Evolutionary conservation across 2,113 vertebrate species (phyloP), one percentile per base, ranked within the genome.

Genomic region (Hepsetus odoe): DNA sequence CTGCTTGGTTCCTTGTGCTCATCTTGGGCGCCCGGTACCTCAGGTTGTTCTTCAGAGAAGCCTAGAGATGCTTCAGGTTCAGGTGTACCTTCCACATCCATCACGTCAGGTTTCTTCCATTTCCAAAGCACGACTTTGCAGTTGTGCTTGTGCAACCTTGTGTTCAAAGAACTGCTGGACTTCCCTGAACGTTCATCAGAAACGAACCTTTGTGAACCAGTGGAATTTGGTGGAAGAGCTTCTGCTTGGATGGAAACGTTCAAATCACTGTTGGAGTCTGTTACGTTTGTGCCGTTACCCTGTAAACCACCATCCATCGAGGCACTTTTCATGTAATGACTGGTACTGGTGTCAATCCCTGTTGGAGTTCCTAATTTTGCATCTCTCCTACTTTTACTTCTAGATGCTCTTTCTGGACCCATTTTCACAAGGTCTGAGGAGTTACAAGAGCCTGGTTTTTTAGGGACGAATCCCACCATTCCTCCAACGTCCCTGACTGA

Each of bases 121-220:
- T 10, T 38, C 32, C 61, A 3, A 32, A 18, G 32, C 13, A 12
- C 13, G 1, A 8, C 11, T 14, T 67, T 22, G 10, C 5, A 18
- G n/a, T n/a, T n/a, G 71, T 55, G 67, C 30, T 74, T 32, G 20
- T 22, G 13, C 14, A 0, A 72, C 55, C 71, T 70, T 24, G 33
- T 75, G 6, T 24, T 59, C 4, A 16, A 51, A 14, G 65, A 3
- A 22, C 46, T 69, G 0, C 6, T 4, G 26, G 46, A 61, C 24
- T 16, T 38, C 4, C 32, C 32, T 10, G 28, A n/a, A 62, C 14
- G 5, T 4, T 20, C 22, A 6, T 28, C 56, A 13, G 24, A 0
- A 26, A 13, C 28, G 4, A n/a, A 5, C 28, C 58, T 26, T 3
- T 55, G 32, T 22, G 24, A 24, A 4, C 14, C 58, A 9, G 1